phyloP scores from a whole-genome alignment of 2,113 vertebrate species.

The Lepisosteus osseus region DNA sequence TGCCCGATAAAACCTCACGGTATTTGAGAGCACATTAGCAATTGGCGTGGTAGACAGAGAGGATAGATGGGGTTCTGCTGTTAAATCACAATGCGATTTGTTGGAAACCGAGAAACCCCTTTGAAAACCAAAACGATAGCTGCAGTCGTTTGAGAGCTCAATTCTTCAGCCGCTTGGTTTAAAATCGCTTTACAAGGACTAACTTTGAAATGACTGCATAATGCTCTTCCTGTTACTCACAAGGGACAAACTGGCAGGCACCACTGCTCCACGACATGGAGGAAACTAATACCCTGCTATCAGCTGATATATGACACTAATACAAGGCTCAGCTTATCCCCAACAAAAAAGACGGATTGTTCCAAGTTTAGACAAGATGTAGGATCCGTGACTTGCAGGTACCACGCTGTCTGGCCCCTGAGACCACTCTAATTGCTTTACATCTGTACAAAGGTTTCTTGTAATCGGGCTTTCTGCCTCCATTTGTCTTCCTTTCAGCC shows the following conservation, averaged over 20 bases:
- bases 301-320: conserved; percentile 87
- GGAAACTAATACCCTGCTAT: conserved; percentile 74
- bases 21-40: too few relatives aligned
- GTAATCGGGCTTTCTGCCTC: conserved; percentile 95
- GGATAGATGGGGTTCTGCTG: conserved; percentile 31
- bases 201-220: conserved; percentile 56
- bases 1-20: too few relatives aligned
- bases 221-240: conserved; percentile 67
- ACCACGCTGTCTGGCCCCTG: conserved; percentile 77
- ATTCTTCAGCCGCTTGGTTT: neutral
- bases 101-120: conserved; percentile 44
- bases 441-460: conserved; percentile 98
- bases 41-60: too few relatives aligned
- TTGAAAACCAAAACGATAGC: conserved; percentile 48
- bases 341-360: conserved; percentile 85
- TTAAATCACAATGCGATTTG: conserved; percentile 52
- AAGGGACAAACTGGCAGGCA: conserved; percentile 63
- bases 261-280: conserved; percentile 66
- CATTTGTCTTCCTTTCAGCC: conserved; percentile 98
- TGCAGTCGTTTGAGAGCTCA: conserved; percentile 51
- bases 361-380: conserved; percentile 87
- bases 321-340: conserved; percentile 79
- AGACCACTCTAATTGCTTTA: conserved; percentile 98
- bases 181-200: conserved; percentile 47
- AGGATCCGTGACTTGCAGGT: conserved; percentile 85